Conservation (phyloP, 1,140 invertebrate genomes). For the Caligus rogercresseyi region DNA sequence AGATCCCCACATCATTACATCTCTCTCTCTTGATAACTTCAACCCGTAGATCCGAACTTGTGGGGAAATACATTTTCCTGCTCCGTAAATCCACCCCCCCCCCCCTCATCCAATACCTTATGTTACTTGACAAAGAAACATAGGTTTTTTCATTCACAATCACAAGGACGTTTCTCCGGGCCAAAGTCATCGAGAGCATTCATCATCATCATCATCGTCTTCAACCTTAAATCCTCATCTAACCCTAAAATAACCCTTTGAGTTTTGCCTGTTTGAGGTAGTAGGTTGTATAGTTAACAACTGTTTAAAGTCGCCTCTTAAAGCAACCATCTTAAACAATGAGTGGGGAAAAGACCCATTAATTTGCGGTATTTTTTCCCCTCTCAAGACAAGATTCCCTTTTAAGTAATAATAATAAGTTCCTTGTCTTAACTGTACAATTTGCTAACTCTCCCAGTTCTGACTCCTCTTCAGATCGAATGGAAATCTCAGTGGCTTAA, state of each 20-base stretch:
- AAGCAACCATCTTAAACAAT: neutral
- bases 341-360: too few species aligned
- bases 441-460: neutral
- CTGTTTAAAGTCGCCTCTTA: neutral
- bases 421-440: neutral
- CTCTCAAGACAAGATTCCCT: too few species aligned
- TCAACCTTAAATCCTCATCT: too few species aligned
- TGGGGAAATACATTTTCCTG: neutral
- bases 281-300: neutral
- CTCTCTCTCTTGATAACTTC: neutral
- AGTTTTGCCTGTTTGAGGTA: neutral
- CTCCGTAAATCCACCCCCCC: too few species aligned
- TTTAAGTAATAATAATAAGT: too few species aligned
- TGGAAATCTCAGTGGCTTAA: too few species aligned
- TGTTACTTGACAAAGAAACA: too few species aligned
- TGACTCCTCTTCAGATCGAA: too few species aligned
- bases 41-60: neutral
- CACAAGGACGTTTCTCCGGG: neutral
- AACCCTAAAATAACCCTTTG: neutral
- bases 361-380: neutral
- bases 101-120: too few species aligned
- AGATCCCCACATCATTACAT: neutral
- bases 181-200: neutral
- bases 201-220: too few species aligned
- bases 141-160: neutral